Conservation (phyloP, 1,140 invertebrate genomes). For the Zelostemma sp. region DNA sequence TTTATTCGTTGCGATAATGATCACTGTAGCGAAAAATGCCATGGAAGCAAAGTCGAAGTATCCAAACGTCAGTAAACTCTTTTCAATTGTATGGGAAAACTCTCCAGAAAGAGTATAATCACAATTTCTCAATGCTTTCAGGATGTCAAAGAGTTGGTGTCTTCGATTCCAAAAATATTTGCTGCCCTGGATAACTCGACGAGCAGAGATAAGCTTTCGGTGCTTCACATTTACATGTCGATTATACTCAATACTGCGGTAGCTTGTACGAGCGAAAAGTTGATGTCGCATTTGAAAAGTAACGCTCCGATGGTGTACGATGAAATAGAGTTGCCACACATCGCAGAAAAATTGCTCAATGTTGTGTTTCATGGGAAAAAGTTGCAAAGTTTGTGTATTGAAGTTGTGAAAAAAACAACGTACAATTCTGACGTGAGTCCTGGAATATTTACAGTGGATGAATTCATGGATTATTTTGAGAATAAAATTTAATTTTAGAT, state of each 20-base stretch:
- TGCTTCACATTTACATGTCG: slow-evolving; percentile 31
- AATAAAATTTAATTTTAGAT: slow-evolving; percentile 34
- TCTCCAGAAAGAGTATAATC: neutral
- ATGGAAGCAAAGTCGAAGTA: slow-evolving; percentile 17
- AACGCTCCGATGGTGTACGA: slow-evolving; percentile 1
- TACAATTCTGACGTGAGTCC: slow-evolving; percentile 40
- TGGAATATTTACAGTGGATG: too few relatives aligned
- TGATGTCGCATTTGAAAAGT: slow-evolving; percentile 18
- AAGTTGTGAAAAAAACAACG: slow-evolving; percentile 26
- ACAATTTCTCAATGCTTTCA: slow-evolving; percentile 22
- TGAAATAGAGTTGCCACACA: slow-evolving; percentile 26
- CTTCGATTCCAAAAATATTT: slow-evolving; percentile 38
- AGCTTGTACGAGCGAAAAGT: slow-evolving; percentile 35
- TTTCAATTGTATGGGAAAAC: neutral
- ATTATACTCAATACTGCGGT: slow-evolving; percentile 44
- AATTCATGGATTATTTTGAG: too few relatives aligned
- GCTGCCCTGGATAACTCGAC: slow-evolving; percentile 6
- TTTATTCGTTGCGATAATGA: slow-evolving; percentile 36
- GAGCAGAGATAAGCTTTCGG: neutral
- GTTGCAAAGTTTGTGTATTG: slow-evolving; percentile 31
- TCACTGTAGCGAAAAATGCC: slow-evolving; percentile 25
- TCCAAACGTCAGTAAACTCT: slow-evolving; percentile 36
- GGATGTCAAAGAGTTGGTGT: slow-evolving; percentile 29
- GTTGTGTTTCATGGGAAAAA: slow-evolving; percentile 30
- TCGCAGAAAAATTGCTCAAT: slow-evolving; percentile 37